Percentiles rank a stretch among this genome's conserved stretches.
These are phyloP conservation scores for Aphelinus atriplicis DNA, from an alignment of 1,140 invertebrate species.

Conservation along the genomic window DNA sequence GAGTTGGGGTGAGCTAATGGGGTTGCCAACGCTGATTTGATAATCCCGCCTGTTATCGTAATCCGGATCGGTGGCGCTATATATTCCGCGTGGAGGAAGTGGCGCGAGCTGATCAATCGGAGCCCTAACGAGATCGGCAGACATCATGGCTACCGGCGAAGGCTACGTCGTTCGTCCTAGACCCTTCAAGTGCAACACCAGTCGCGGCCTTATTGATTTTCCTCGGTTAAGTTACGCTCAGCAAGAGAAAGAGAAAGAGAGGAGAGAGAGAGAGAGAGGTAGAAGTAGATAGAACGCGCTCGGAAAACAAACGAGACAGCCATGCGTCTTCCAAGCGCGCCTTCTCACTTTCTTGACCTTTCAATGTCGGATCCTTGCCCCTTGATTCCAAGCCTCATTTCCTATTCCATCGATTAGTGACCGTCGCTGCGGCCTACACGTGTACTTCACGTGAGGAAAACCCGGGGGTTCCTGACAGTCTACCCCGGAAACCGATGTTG, in stretches of 20 bases:
- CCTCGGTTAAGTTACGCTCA: neutral
- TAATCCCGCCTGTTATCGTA: conserved; percentile 23
- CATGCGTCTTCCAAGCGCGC: too few relatives aligned
- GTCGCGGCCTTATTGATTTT: conserved; percentile 58
- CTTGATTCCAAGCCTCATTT: too few relatives aligned
- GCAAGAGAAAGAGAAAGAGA: conserved; percentile 8
- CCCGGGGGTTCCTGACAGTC: too few relatives aligned
- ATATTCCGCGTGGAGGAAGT: neutral
- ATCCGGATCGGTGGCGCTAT: neutral
- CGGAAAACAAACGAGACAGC: too few relatives aligned
- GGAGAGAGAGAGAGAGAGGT: conserved; percentile 6
- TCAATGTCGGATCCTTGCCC: too few relatives aligned
- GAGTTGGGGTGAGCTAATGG: too few relatives aligned
- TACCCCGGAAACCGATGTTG: too few relatives aligned
- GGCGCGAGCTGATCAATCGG: conserved; percentile 16
- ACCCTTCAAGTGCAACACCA: conserved; percentile 53
- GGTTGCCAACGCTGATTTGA: conserved; percentile 12
- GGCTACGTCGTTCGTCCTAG: conserved; percentile 43
- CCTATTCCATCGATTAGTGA: too few relatives aligned
- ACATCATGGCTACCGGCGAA: conserved; percentile 24
- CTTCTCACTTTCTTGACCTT: too few relatives aligned
- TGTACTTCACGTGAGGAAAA: too few relatives aligned
- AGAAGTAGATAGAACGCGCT: neutral
- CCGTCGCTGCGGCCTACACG: too few relatives aligned
- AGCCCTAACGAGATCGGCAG: conserved; percentile 30